Evolutionary conservation across 2,797 vertebrate genomes (phyloP), one percentile per base, ranked within the genome.

Genomic region (Syngnathus acus): DNA sequence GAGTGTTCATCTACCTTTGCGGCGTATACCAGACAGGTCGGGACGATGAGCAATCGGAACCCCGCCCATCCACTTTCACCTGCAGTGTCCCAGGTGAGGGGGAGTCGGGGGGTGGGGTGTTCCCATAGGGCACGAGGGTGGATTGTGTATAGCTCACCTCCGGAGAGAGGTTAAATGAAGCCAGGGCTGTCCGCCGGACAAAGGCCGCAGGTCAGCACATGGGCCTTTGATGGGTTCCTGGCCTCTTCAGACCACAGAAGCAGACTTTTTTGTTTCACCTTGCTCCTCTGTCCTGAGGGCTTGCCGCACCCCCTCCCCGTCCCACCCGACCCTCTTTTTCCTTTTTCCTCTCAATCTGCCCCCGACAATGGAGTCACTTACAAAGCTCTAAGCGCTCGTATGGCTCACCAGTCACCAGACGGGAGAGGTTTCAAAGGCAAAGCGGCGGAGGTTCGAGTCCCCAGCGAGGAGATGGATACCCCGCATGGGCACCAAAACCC

Each of bases 361-460:
- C 79, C 90, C 71, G 86, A 95, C 94, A 95, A 94, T 94, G 93
- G 94, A 95, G 92, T 96, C 94, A 90, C 94, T 98, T 97, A 95
- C 94, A 91, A 90, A 94, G 90, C 88, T 85, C 80, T 74, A 85
- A 87, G 85, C 77, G 40, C 72, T 77, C 89, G 85, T 89, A 87
- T 89, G 84, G 85, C 84, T 92, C 90, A 84, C 87, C 84, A 91
- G 88, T 90, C 90, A 91, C 89, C 86, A 87, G 83, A 89, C 82
- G 84, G 86, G 85, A 90, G 76, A 82, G 84, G 83, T 91, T 90
- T 92, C 88, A 92, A 91, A 91, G 89, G 84, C 84, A 88, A 82
- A 81, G 77, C 83, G 86, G 87, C 74, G 82, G 84, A 57, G 85
- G 83, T 74, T 91, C 84, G 82, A 78, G 85, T 90, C 89, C 88